These are phyloP conservation scores for Portevinia maculata DNA, from an alignment of 2,888 invertebrate species.

Conservation along the genomic window DNA sequence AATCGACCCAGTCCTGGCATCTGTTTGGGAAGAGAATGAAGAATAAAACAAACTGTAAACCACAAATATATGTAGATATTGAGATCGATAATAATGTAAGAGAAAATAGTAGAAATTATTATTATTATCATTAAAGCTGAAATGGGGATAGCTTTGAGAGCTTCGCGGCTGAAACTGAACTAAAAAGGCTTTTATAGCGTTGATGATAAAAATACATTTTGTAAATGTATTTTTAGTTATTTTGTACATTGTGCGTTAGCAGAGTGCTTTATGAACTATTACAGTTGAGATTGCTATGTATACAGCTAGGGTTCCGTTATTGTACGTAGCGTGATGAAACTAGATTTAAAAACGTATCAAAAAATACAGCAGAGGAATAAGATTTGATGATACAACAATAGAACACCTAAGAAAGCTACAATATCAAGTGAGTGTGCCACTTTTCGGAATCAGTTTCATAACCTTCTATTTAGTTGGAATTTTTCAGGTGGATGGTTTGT, in stretches of 20 bases:
- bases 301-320: too few relatives aligned
- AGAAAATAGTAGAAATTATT: neutral
- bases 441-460: too few relatives aligned
- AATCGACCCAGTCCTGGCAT: constrained; percentile 79
- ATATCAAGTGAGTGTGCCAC: too few relatives aligned
- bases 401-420: too few relatives aligned
- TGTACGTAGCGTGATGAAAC: too few relatives aligned
- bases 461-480: too few relatives aligned
- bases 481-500: too few relatives aligned
- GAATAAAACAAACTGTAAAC: constrained; percentile 15
- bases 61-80: neutral
- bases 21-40: constrained; percentile 69
- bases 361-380: too few relatives aligned
- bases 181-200: neutral
- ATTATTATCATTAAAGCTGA: neutral
- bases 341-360: too few relatives aligned
- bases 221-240: neutral
- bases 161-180: neutral
- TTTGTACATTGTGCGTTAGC: neutral
- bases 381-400: too few relatives aligned
- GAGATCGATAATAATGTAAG: neutral
- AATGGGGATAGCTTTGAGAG: neutral
- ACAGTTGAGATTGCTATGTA: too few relatives aligned
- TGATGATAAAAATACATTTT: too few relatives aligned
- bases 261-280: neutral